A percentile compares a stretch with the other conserved stretches of the same genome.
These are phyloP conservation scores for Candoia aspera DNA, from an alignment of 2,113 vertebrate genomes.

Conservation along the genomic window DNA sequence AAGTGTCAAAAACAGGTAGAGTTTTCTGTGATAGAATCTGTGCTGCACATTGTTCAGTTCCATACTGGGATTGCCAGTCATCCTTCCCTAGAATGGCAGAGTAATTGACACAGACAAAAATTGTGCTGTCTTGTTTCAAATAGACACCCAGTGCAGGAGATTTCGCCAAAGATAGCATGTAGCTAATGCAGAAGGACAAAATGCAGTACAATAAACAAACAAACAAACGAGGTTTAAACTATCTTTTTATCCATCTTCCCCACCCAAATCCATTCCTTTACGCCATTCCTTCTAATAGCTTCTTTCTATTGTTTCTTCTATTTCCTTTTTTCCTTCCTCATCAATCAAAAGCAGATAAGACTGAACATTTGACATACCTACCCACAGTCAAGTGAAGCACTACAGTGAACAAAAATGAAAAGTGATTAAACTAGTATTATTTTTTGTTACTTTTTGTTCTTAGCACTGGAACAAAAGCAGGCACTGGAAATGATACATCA, in stretches of 20 bases:
- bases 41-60: conserved; percentile 15
- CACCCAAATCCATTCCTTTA: conserved; percentile 31
- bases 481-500: background rate
- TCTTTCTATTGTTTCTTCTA: conserved; percentile 15
- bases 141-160: conserved; percentile 38
- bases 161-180: conserved; percentile 28
- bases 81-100: conserved; percentile 21
- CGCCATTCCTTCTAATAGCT: conserved; percentile 6
- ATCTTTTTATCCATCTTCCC: conserved; percentile 24
- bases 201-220: background rate
- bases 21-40: conserved; percentile 1
- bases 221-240: conserved; percentile 30
- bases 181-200: conserved; percentile 23
- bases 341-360: conserved; percentile 40
- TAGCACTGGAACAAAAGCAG: background rate
- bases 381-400: conserved; percentile 21
- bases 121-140: conserved; percentile 47
- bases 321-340: conserved; percentile 27
- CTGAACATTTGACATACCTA: conserved; percentile 6
- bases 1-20: background rate
- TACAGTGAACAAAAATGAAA: conserved; percentile 16
- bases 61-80: conserved; percentile 8
- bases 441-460: background rate
- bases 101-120: conserved; percentile 42
- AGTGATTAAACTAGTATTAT: conserved; percentile 13